Base-by-base conservation (phyloP, 2,113 vertebrate species). In the Gasterosteus aculeatus region DNA sequence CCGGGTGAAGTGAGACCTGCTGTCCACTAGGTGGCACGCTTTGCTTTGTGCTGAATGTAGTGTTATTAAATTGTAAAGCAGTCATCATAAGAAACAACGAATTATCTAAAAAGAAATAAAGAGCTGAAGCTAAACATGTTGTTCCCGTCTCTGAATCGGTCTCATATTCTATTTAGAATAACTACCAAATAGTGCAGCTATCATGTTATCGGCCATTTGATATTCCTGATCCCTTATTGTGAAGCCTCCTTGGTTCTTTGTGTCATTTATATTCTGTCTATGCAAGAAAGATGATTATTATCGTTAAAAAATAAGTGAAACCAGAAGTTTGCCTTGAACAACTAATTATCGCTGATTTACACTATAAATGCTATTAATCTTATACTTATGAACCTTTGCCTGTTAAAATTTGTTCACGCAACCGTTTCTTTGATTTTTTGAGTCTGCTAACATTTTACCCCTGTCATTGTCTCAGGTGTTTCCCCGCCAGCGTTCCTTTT, bases 11-110 rank as follows among this genome's bases (percentile, higher is more conserved):
- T 3, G 18, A 19, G 4, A 8, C 3, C 18, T 5, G 3, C 31
- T 76, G 15, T 65, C 72, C 78, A 81, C 66, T 44, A 53, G 72
- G 6, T 64, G 72, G 60, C 59, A 19, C 3, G 19, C 0, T 35
- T 49, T 5, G 5, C 35, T 42, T 9, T 53, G 9, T 65, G 19
- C 14, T 5, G 2, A 33, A 1, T 63, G 22, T 44, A 38, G 35
- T 7, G 11, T 26, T 15, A 7, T 26, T 39, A 10, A 54, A 56
- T 39, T 4, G 11, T 11, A 8, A 1, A n/a, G 22, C 58, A 33
- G n/a, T 31, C 7, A 19, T 58, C 0, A 33, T 29, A 11, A 29
- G 1, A 57, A n/a, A 58, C 10, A n/a, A 33, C 15, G 2, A 38
- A 16, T 8, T 15, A 16, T 53, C 33, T 39, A 51, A 22, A 19